Evolutionary conservation across 2,797 vertebrate genomes (phyloP).

Genomic region (Mus spretus): DNA sequence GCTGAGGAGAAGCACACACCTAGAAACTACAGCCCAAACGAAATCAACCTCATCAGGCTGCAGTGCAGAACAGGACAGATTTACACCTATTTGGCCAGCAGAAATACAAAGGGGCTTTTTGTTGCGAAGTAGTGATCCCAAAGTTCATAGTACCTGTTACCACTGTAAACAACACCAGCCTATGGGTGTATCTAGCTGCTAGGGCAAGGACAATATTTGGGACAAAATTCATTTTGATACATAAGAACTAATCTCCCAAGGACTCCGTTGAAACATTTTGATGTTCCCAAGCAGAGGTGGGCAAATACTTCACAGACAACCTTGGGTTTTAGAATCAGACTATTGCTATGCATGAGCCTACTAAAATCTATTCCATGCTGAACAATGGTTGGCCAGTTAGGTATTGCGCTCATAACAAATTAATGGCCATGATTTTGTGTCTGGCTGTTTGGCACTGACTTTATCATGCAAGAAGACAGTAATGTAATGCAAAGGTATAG

Average conservation of each 20-base stretch:
- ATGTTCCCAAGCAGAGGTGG: background rate
- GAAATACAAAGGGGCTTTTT: background rate
- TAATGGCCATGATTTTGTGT: background rate
- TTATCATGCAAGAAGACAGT: background rate
- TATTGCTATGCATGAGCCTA: background rate
- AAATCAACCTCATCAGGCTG: background rate
- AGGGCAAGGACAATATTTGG: background rate
- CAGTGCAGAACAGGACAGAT: background rate
- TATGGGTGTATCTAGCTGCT: background rate
- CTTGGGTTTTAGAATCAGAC: background rate
- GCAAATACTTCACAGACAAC: background rate
- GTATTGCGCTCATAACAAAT: background rate
- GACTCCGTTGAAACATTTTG: background rate
- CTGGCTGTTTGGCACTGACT: background rate
- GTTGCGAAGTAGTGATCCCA: background rate
- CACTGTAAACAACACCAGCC: background rate
- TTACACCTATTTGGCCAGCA: background rate
- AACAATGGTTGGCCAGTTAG: background rate
- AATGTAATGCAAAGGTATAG: background rate
- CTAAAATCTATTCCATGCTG: background rate
- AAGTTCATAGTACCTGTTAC: background rate
- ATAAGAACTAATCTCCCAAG: background rate
- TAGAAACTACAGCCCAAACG: background rate
- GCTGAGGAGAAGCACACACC: background rate
- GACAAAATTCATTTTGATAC: constrained; percentile 31